Evolutionary conservation across 2,888 invertebrate genomes (phyloP).

Genomic region (Vesta saturnalis): DNA sequence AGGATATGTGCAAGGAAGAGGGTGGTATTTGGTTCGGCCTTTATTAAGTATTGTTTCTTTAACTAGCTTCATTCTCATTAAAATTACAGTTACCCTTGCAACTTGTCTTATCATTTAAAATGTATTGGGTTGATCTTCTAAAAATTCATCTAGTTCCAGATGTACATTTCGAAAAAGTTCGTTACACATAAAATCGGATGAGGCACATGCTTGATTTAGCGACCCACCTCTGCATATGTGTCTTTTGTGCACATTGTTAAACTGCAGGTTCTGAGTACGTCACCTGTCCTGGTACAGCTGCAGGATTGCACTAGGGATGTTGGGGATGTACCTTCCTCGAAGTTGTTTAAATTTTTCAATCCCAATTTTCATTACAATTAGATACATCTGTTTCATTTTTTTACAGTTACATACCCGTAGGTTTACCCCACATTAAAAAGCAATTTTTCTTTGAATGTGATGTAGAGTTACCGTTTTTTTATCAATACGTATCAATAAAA

Average conservation of each 20-base stretch:
- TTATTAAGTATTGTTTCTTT: constrained; percentile 32
- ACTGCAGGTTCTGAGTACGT: constrained; percentile 38
- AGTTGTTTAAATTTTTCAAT: constrained; percentile 18
- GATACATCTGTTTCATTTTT: neutral
- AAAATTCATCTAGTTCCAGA: constrained; percentile 28
- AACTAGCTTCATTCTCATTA: constrained; percentile 25
- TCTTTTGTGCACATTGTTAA: constrained; percentile 39
- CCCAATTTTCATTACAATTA: neutral
- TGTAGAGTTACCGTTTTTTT: too few species aligned
- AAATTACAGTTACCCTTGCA: constrained; percentile 2
- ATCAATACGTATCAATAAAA: too few species aligned
- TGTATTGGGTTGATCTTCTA: neutral
- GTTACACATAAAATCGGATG: constrained; percentile 37
- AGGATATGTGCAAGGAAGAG: constrained; percentile 46
- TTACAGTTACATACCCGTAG: too few species aligned
- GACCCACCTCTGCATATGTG: constrained; percentile 42
- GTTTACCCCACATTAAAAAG: too few species aligned
- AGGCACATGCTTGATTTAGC: constrained; percentile 41
- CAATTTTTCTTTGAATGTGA: too few species aligned
- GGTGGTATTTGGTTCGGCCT: constrained; percentile 38
- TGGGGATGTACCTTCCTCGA: constrained; percentile 31
- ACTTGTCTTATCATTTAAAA: neutral
- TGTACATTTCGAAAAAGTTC: constrained; percentile 36
- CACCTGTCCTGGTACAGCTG: constrained; percentile 42
- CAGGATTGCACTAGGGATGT: constrained; percentile 33